Percentiles rank a stretch among this genome's conserved stretches.
These are phyloP conservation scores for Odobenus rosmarus DNA, from an alignment of 2,113 vertebrate genomes.

Conservation along the genomic window DNA sequence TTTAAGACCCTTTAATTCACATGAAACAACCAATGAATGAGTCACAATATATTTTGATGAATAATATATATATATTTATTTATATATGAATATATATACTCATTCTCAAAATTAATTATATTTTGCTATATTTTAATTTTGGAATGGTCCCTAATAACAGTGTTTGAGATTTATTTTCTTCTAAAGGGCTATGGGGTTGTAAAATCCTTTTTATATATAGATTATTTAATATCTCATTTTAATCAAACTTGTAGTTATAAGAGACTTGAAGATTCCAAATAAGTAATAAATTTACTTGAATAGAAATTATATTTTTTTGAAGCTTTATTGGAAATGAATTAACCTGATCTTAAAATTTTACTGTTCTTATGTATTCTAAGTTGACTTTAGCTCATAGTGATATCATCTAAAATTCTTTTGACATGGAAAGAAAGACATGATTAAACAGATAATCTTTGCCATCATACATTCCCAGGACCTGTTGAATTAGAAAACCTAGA, in stretches of 20 bases:
- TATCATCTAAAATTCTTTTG: not conserved
- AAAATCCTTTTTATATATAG: not conserved
- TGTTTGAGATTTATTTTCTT: not conserved
- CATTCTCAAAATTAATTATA: not conserved
- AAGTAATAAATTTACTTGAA: not conserved
- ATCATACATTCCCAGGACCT: not conserved
- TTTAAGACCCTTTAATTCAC: not conserved
- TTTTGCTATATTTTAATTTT: not conserved
- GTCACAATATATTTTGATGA: not conserved
- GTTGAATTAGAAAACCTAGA: not conserved
- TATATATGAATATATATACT: not conserved
- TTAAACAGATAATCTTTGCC: not conserved
- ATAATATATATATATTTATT: not conserved
- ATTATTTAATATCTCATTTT: conserved; percentile 8
- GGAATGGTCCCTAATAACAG: not conserved
- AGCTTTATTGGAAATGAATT: not conserved
- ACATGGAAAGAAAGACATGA: not conserved
- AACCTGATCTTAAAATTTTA: not conserved
- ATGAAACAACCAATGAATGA: not conserved
- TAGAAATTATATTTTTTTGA: not conserved
- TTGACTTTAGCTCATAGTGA: not conserved
- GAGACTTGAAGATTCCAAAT: not conserved
- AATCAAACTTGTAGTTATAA: not conserved
- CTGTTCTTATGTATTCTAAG: not conserved
- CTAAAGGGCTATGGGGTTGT: not conserved